phyloP scores from a whole-genome alignment of 2,113 vertebrate species.

The Passerina amoena region DNA sequence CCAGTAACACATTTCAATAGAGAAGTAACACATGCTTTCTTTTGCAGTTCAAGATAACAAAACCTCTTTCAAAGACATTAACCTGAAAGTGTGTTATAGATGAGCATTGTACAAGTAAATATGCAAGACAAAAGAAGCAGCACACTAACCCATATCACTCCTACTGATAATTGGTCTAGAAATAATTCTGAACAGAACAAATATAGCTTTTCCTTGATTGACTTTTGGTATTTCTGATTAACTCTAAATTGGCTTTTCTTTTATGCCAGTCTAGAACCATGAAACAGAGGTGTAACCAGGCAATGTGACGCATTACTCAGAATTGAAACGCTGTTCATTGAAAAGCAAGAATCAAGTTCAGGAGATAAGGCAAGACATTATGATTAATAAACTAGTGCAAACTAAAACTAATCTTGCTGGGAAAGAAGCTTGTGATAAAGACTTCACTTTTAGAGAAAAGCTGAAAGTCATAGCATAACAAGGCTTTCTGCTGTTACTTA shows the following conservation, averaged over 20 bases:
- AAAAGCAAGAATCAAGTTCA: not conserved
- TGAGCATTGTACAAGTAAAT: not conserved
- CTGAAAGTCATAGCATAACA: not conserved
- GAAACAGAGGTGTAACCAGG: not conserved
- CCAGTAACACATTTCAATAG: not conserved
- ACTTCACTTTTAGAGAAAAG: not conserved
- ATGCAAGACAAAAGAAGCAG: not conserved
- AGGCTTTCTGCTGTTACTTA: not conserved
- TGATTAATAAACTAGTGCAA: not conserved
- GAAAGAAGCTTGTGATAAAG: not conserved
- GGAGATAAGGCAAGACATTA: not conserved
- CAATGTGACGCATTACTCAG: not conserved
- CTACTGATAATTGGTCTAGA: not conserved
- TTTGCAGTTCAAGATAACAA: not conserved
- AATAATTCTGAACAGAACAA: not conserved
- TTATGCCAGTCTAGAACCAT: not conserved
- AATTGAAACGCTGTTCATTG: rapidly evolving
- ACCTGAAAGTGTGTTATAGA: not conserved
- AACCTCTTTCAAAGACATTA: not conserved
- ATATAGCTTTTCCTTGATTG: not conserved
- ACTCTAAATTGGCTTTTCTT: not conserved
- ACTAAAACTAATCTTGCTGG: not conserved
- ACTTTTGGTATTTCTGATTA: not conserved
- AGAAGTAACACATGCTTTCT: not conserved
- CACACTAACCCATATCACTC: not conserved